A percentile compares a stretch with the other conserved stretches of the same genome.
These are phyloP conservation scores for Alfaro cultratus DNA, from an alignment of 2,797 vertebrate genomes.

Conservation along the genomic window DNA sequence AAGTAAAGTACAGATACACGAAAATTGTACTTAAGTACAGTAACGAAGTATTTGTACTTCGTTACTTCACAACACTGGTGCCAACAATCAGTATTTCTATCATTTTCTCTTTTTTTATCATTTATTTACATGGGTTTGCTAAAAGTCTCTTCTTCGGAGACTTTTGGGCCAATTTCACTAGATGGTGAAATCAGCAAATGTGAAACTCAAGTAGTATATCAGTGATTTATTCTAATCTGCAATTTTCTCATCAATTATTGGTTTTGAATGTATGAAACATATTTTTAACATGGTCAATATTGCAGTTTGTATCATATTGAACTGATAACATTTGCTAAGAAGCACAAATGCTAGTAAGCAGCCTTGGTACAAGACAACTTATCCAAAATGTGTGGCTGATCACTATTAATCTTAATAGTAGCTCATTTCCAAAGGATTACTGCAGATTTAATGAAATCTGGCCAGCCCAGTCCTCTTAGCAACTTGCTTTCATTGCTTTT, in stretches of 20 bases:
- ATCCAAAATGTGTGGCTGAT: not conserved
- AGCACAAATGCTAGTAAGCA: not conserved
- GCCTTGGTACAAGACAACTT: not conserved
- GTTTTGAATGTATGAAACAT: not conserved
- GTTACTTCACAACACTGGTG: too few relatives aligned
- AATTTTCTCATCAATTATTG: not conserved
- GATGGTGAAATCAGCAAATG: not conserved
- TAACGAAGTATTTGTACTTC: too few relatives aligned
- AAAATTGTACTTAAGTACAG: too few relatives aligned
- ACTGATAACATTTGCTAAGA: not conserved
- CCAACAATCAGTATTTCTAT: not conserved
- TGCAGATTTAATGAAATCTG: not conserved
- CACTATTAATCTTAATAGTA: not conserved
- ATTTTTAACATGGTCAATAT: not conserved
- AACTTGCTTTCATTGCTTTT: not conserved
- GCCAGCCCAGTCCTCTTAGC: not conserved
- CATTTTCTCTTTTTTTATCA: not conserved
- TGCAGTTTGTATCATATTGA: not conserved
- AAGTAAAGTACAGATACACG: too few relatives aligned
- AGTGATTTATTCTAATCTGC: not conserved
- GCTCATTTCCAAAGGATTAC: not conserved
- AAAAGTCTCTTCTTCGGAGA: not conserved
- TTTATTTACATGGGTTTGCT: not conserved
- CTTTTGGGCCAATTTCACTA: not conserved
- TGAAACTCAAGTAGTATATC: not conserved